Base-by-base conservation (phyloP, 2,113 vertebrate genomes). In the Dendropsophus ebraccatus region DNA sequence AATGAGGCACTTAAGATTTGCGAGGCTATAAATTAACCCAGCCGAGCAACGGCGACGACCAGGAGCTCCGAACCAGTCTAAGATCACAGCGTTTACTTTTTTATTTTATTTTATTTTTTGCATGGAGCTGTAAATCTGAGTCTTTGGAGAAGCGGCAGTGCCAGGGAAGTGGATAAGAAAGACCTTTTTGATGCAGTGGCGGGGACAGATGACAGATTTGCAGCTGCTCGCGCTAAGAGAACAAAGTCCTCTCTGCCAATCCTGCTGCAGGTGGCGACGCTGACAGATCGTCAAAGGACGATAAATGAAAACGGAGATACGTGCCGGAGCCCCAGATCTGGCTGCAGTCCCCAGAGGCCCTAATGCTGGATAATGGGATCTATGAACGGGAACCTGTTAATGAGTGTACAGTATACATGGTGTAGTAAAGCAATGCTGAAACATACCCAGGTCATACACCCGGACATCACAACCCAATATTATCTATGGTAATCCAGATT, bases 191-290 rank as follows among this genome's bases (percentile, higher is more conserved):
- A 86, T 47, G 77, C 35, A 73, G 50, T 60, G 67, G 50, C 54
- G 32, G 35, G 52, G 65, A 81, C 41, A 60, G 50, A 86, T 81
- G 76, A 73, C 75, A 81, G 84, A 86, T 86, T 81, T 86, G 84
- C 77, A 81, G 77, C 76, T 80, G 76, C 50, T 60, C 67, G 19
- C 3, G 11, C 67, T 81, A 58, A 73, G 14, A 35, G 65, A 81
- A 58, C 35, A 81, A 80, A 86, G 77, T 86, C 70, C 72, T 81
- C 77, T 81, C 65, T 60, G 67, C 77, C 76, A 73, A 47, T 86
- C 49, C 30, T 58, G 65, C 84, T 81, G 84, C 76, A 80, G 77
- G 84, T 56, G 60, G 75, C 84, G 41, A 80, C 54, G 52, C 62
- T 80, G 75, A 79, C 84, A 72, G 76, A 70, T 69, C 37, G 52